Evolutionary conservation across 2,888 invertebrate genomes (phyloP).

Genomic region (Geotrupes spiniger): DNA sequence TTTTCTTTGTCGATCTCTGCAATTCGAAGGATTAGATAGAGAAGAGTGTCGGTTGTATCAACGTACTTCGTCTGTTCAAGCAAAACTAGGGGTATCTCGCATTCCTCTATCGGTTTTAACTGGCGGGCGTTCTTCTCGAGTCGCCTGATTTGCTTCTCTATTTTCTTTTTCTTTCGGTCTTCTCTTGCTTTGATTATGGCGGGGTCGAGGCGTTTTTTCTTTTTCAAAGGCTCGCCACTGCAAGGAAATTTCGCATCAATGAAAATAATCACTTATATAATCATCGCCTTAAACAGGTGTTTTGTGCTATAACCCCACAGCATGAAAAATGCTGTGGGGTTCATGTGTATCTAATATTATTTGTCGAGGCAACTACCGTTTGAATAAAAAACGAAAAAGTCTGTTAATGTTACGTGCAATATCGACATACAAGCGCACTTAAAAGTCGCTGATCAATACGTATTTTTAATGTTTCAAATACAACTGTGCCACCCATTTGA

Average conservation of each 20-base stretch:
- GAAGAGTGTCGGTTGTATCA: background rate
- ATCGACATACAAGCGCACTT: too few species aligned
- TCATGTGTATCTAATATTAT: too few species aligned
- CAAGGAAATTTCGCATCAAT: constrained; percentile 35
- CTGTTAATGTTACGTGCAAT: too few species aligned
- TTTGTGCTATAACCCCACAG: too few species aligned
- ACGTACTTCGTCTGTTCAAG: constrained; percentile 64
- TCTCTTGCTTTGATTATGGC: constrained; percentile 75
- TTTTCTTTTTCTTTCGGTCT: constrained; percentile 73
- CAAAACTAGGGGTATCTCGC: constrained; percentile 69
- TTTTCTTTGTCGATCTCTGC: constrained; percentile 46
- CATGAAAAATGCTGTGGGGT: too few species aligned
- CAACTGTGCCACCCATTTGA: too few species aligned
- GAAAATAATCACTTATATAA: too few species aligned
- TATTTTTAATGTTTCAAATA: too few species aligned
- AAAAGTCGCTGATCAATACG: too few species aligned
- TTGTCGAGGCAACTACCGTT: too few species aligned
- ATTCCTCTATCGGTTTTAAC: constrained; percentile 87
- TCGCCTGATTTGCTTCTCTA: constrained; percentile 83
- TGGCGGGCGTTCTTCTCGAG: constrained; percentile 78
- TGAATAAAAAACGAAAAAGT: background rate
- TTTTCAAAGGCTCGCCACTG: constrained; percentile 87
- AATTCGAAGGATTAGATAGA: constrained; percentile 5
- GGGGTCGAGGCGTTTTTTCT: constrained; percentile 84
- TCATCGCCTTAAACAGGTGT: background rate